Evolutionary conservation across 2,888 invertebrate species (phyloP).

Genomic region (Eupithecia subumbrata): DNA sequence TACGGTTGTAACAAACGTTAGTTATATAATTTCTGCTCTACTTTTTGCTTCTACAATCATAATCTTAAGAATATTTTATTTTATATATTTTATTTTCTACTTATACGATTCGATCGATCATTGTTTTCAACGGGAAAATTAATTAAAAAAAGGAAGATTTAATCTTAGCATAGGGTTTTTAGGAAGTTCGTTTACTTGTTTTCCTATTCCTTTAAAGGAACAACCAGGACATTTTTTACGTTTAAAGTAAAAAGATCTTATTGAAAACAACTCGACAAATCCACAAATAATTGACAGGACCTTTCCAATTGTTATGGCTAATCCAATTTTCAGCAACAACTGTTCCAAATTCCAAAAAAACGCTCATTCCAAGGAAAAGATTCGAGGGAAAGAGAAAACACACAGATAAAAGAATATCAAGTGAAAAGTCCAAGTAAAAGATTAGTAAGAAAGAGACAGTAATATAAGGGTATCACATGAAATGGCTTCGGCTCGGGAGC

Average conservation of each 20-base stretch:
- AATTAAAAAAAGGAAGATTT: not conserved
- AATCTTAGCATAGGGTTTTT: not conserved
- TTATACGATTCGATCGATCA: not conserved
- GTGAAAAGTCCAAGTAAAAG: slow-evolving; percentile 10
- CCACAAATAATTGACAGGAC: not conserved
- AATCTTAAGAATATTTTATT: no score
- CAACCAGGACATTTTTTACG: not conserved
- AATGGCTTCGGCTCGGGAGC: slow-evolving; percentile 33
- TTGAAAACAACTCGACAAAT: not conserved
- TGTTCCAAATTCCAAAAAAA: slow-evolving; percentile 7
- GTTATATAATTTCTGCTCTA: not conserved
- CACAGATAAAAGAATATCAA: not conserved
- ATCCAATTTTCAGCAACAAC: slow-evolving; percentile 3
- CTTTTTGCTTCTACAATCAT: no score
- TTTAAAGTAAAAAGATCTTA: not conserved
- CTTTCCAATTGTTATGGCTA: slow-evolving; percentile 8
- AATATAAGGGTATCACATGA: slow-evolving; percentile 23
- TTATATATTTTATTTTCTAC: no score
- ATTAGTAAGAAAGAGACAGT: slow-evolving; percentile 13
- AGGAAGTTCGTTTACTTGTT: not conserved
- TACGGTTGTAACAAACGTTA: not conserved
- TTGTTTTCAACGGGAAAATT: not conserved
- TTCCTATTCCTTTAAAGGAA: not conserved
- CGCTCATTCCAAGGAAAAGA: not conserved
- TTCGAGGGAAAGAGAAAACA: not conserved